These are phyloP conservation scores for Orussus abietinus DNA, from an alignment of 1,140 invertebrate genomes.

Conservation along the genomic window DNA sequence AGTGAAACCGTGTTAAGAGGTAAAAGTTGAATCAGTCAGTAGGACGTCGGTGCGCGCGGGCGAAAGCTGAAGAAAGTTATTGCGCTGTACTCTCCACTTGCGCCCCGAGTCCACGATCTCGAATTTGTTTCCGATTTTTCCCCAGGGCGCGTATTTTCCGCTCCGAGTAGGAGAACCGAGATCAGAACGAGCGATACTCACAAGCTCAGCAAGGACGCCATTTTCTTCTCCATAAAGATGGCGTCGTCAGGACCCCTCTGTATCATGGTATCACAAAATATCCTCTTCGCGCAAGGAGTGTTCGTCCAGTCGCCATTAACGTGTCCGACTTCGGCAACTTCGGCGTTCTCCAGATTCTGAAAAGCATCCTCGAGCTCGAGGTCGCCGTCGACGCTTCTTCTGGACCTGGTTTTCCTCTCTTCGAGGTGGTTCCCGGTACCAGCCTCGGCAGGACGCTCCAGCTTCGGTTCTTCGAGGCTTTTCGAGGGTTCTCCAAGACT, in stretches of 20 bases:
- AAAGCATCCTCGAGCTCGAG: constrained; percentile 52
- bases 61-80: constrained; percentile 38
- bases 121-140: not conserved
- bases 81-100: constrained; percentile 4
- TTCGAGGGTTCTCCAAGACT: not conserved
- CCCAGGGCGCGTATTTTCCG: not conserved
- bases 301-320: constrained; percentile 63
- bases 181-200: constrained; percentile 53
- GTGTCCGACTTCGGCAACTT: constrained; percentile 36
- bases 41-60: constrained; percentile 26
- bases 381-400: constrained; percentile 35
- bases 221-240: constrained; percentile 73
- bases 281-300: constrained; percentile 69
- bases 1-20: constrained; percentile 41
- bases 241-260: constrained; percentile 62
- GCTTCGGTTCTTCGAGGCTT: no score
- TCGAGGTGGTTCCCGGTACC: no score
- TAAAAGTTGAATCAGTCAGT: constrained; percentile 38
- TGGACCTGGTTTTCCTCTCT: constrained; percentile 28
- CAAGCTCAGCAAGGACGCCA: constrained; percentile 65
- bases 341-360: constrained; percentile 55
- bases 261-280: constrained; percentile 72
- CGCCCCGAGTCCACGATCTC: constrained; percentile 2
- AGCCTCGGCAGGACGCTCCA: no score
- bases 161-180: not conserved